A percentile compares a stretch with the other conserved stretches of the same genome.
Evolutionary conservation across 2,113 vertebrate genomes (phyloP).

Genomic region (Daboia siamensis): DNA sequence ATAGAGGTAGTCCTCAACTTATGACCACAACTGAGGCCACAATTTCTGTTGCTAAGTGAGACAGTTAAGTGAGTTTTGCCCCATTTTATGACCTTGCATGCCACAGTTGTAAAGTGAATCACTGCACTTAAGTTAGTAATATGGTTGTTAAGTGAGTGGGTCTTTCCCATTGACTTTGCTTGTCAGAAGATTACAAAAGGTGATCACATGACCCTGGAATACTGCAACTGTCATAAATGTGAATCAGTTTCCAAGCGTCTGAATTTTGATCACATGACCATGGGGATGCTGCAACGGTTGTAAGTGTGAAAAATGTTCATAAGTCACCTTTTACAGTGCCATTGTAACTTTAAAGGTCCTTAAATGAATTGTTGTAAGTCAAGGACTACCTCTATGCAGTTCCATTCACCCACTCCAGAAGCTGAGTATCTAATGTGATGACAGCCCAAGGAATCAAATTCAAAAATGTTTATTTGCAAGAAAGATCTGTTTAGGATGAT

Average conservation of each 20-base stretch:
- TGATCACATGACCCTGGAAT: no score
- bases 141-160: no score
- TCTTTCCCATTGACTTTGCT: no score
- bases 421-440: background rate
- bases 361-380: background rate
- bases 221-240: no score
- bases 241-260: no score
- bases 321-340: background rate
- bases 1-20: background rate
- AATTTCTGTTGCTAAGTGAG: background rate
- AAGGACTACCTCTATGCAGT: background rate
- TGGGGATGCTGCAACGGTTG: no score
- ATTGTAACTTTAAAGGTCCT: background rate
- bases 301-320: background rate
- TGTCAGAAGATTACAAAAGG: no score
- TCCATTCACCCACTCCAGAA: background rate
- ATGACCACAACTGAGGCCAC: background rate
- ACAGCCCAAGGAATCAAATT: background rate
- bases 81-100: background rate
- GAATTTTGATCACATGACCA: no score
- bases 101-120: background rate
- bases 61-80: background rate
- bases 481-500: background rate
- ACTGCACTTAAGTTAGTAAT: background rate
- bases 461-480: background rate